These are phyloP conservation scores for Epirrhoe tristata DNA, from an alignment of 2,888 invertebrate genomes.

Conservation along the genomic window DNA sequence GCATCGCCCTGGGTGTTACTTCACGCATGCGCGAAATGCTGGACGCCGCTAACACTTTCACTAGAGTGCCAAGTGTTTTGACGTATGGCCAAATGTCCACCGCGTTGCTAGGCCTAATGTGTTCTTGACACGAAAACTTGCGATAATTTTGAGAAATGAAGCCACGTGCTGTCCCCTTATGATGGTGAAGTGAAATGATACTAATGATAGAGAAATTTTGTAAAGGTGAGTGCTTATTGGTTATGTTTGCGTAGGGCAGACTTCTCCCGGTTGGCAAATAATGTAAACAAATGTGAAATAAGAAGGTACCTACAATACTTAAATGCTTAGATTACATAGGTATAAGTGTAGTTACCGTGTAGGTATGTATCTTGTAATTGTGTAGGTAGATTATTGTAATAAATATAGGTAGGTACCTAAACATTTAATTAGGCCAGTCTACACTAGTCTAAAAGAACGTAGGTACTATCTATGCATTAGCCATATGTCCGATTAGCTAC, in stretches of 20 bases:
- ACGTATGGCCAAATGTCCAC: conserved; percentile 72
- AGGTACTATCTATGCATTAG: too few species aligned
- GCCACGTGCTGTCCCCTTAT: conserved; percentile 72
- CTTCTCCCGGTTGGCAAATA: conserved; percentile 39
- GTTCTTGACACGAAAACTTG: conserved; percentile 79
- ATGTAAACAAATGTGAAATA: conserved; percentile 26
- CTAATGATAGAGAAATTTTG: conserved; percentile 56
- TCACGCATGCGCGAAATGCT: conserved; percentile 78
- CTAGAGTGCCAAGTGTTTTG: conserved; percentile 77
- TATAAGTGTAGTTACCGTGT: too few species aligned
- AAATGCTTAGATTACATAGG: too few species aligned
- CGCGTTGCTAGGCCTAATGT: conserved; percentile 70
- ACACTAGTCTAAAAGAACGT: too few species aligned
- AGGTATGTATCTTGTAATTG: neutral
- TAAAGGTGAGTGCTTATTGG: conserved; percentile 65
- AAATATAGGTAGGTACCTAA: too few species aligned
- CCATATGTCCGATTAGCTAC: too few species aligned
- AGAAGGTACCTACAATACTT: too few species aligned
- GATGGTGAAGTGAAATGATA: conserved; percentile 70
- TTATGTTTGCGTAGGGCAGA: conserved; percentile 52
- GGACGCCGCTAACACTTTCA: conserved; percentile 80
- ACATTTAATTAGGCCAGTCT: too few species aligned
- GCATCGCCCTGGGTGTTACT: conserved; percentile 50
- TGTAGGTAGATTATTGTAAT: conserved; percentile 3
- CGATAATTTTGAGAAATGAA: conserved; percentile 70